A percentile compares a stretch with the other conserved stretches of the same genome.
phyloP scores from a whole-genome alignment of 2,797 vertebrate genomes.

The Syngnathus acus region DNA sequence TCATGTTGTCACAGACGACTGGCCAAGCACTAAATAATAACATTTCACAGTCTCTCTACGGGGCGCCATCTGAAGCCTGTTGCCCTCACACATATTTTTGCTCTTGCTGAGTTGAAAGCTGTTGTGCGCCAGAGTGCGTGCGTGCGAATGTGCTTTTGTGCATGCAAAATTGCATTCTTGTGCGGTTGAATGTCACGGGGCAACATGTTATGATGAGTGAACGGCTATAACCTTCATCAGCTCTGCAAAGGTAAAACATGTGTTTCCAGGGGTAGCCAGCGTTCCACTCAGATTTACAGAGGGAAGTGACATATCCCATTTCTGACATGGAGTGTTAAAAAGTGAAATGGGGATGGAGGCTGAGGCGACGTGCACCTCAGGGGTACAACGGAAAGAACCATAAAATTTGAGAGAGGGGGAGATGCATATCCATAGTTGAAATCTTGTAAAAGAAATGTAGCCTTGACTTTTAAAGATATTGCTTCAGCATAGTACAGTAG shows the following conservation, averaged over 20 bases:
- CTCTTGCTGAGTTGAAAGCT: conserved; percentile 37
- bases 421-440: conserved; percentile 32
- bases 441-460: conserved; percentile 34
- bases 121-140: conserved; percentile 19
- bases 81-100: conserved; percentile 63
- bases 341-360: conserved; percentile 52
- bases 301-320: conserved; percentile 63
- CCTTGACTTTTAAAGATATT: not conserved
- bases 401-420: conserved; percentile 46
- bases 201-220: conserved; percentile 48
- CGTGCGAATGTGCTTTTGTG: conserved; percentile 13
- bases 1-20: conserved; percentile 58
- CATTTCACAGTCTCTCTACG: conserved; percentile 65
- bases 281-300: conserved; percentile 57
- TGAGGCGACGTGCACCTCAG: conserved; percentile 56
- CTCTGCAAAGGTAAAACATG: conserved; percentile 65
- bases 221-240: conserved; percentile 59
- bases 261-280: conserved; percentile 58
- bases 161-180: conserved; percentile 32
- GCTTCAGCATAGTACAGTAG: not conserved
- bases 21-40: conserved; percentile 67
- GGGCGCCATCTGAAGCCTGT: conserved; percentile 50
- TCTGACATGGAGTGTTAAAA: conserved; percentile 62
- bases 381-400: conserved; percentile 40
- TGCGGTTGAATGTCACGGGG: conserved; percentile 44